A percentile compares a stretch with the other conserved stretches of the same genome.
Evolutionary conservation across 2,797 vertebrate genomes (phyloP).

Genomic region (Eutrigla gurnardus): DNA sequence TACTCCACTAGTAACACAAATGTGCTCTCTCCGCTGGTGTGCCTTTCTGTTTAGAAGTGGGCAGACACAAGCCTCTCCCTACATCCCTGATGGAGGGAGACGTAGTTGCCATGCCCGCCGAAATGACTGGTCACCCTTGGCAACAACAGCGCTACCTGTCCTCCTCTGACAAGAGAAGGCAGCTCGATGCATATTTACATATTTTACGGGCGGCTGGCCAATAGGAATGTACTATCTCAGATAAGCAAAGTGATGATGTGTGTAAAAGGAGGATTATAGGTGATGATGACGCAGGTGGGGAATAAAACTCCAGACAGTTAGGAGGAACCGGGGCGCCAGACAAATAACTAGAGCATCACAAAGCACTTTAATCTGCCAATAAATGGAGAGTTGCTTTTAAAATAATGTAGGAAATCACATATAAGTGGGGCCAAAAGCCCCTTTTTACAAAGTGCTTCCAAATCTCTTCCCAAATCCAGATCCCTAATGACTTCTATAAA

Average conservation of each 20-base stretch:
- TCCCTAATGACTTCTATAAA: constrained; percentile 29
- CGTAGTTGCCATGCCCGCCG: constrained; percentile 33
- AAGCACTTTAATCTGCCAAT: constrained; percentile 60
- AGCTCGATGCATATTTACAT: constrained; percentile 47
- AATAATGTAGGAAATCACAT: constrained; percentile 36
- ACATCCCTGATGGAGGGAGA: constrained; percentile 13
- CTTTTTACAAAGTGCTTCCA: constrained; percentile 18
- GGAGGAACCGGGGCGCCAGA: constrained; percentile 51
- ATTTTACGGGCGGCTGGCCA: constrained; percentile 57
- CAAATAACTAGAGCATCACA: constrained; percentile 53
- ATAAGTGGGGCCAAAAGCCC: constrained; percentile 1
- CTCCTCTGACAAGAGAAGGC: constrained; percentile 10
- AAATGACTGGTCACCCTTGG: constrained; percentile 44
- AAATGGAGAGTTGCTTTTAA: constrained; percentile 55
- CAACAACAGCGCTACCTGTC: constrained; percentile 26
- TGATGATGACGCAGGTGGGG: constrained; percentile 44
- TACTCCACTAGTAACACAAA: background rate
- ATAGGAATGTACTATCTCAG: constrained; percentile 51
- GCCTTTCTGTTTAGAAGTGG: constrained; percentile 10
- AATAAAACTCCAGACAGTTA: constrained; percentile 49
- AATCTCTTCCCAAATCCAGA: constrained; percentile 33
- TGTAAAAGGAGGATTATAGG: constrained; percentile 55
- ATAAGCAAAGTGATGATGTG: constrained; percentile 33
- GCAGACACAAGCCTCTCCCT: constrained; percentile 13
- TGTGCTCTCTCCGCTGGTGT: constrained; percentile 19